phyloP scores from a whole-genome alignment of 2,888 invertebrate genomes.

The Torymus texanus region DNA sequence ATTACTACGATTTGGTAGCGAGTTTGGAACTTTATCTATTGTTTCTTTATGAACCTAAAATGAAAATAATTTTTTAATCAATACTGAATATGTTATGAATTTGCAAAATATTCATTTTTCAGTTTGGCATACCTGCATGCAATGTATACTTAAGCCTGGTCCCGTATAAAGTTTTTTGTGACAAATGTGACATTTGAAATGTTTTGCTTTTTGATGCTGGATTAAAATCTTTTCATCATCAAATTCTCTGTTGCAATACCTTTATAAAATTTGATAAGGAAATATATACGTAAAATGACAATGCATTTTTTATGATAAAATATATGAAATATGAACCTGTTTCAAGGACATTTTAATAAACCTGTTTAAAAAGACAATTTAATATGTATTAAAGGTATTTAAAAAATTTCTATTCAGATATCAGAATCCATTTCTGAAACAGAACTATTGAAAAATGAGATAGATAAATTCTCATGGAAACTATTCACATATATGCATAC shows the following conservation, averaged over 20 bases:
- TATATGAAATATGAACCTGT: not conserved
- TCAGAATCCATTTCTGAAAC: too few relatives aligned
- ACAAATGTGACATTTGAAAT: conserved; percentile 99
- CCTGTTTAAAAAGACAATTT: too few relatives aligned
- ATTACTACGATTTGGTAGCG: conserved; percentile 96
- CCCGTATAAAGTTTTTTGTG: conserved; percentile 99
- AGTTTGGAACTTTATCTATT: conserved; percentile 99
- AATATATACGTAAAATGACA: conserved; percentile 38
- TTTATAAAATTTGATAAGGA: conserved; percentile 78
- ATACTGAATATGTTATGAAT: not conserved
- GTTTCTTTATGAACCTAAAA: conserved; percentile 97
- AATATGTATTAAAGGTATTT: too few relatives aligned
- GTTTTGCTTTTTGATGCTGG: conserved; percentile 99
- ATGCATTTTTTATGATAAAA: not conserved
- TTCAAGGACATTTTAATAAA: too few relatives aligned
- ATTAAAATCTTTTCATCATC: conserved; percentile 99
- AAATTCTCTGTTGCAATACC: conserved; percentile 99
- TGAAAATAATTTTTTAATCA: conserved; percentile 3
- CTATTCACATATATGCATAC: too few relatives aligned
- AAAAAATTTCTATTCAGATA: too few relatives aligned
- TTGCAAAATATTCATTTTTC: conserved; percentile 12
- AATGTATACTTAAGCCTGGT: conserved; percentile 98
- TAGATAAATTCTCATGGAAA: too few relatives aligned
- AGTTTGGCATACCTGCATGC: conserved; percentile 90
- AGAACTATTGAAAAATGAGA: too few relatives aligned